These are phyloP conservation scores for Hyperoplus immaculatus DNA, from an alignment of 2,797 vertebrate species.

Conservation along the genomic window DNA sequence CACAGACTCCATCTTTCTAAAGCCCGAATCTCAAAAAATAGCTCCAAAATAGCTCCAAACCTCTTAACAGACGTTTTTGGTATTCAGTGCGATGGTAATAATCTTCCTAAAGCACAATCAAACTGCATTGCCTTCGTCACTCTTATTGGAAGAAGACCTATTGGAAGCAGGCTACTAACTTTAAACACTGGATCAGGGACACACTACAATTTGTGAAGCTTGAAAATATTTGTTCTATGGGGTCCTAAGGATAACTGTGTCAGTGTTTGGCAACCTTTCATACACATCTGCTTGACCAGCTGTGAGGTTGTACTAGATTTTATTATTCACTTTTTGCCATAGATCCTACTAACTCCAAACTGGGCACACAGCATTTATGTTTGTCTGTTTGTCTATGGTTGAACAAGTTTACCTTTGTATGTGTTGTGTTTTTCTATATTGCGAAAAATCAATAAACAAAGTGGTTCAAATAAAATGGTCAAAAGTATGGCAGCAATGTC, in stretches of 20 bases:
- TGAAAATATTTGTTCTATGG: too few relatives aligned
- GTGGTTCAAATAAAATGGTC: background rate
- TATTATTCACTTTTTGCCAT: too few relatives aligned
- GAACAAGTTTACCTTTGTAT: too few relatives aligned
- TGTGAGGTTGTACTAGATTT: too few relatives aligned
- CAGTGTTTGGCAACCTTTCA: too few relatives aligned
- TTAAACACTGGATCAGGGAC: background rate
- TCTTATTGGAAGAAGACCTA: background rate
- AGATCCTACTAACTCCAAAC: too few relatives aligned
- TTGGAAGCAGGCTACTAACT: background rate
- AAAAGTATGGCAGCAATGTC: slow-evolving; percentile 44
- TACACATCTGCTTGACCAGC: too few relatives aligned
- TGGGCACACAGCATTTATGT: too few relatives aligned
- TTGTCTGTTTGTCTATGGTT: too few relatives aligned
- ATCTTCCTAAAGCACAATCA: background rate
- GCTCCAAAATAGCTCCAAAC: background rate
- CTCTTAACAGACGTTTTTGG: background rate
- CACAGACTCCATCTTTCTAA: background rate
- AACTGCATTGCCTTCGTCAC: background rate
- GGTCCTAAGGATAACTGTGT: too few relatives aligned
- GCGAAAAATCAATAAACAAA: too few relatives aligned
- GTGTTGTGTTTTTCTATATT: too few relatives aligned
- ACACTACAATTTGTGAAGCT: background rate
- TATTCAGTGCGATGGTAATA: background rate
- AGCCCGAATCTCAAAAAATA: background rate